Evolutionary conservation across 2,797 vertebrate species (phyloP), one percentile per base, ranked within the genome.

Genomic region (Zonotrichia albicollis): DNA sequence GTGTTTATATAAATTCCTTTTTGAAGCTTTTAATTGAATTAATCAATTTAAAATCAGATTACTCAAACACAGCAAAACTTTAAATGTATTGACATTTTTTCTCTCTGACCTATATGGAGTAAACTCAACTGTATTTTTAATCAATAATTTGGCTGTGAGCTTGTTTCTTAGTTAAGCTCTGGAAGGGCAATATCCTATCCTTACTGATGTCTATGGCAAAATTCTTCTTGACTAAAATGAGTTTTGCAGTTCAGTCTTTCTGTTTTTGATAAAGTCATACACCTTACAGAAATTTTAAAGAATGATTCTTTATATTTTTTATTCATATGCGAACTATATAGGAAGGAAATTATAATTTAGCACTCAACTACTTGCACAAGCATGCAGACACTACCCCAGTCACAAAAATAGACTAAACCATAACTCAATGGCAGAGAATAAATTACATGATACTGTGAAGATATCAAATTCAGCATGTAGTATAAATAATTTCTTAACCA

Each of bases 401-500:
- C 26, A 70, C 36, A 79, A 67, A 84, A 80, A 48, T 12, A 66
- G 11, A 53, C 3, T 11, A 34, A 7, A 48, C 45, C 53, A 67
- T 36, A 71, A 57, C 77, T 87, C 62, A 48, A 32, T 73, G 17
- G 13, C 26, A 74, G 32, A 81, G 38, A 45, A 81, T 55, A 91
- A 91, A 70, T 84, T 58, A 79, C 20, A 30, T 46, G 10, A 48
- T 74, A 60, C 15, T 68, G 22, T 54, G 29, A 34, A 84, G 32
- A 81, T 87, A 76, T 45, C n/a, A 86, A 85, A 70, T 93, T 36
- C 34, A 68, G 76, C 40, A 92, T 84, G 40, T 82, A 80, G 83
- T 67, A 87, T 34, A 95, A 89, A 42, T 71, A 12, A 58, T 84
- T 95, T 93, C 84, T 84, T 95, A 95, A 93, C 96, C 66, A 94